Evolutionary conservation across 2,113 vertebrate species (phyloP), one percentile per base, ranked within the genome.

Genomic region (Papio anubis): DNA sequence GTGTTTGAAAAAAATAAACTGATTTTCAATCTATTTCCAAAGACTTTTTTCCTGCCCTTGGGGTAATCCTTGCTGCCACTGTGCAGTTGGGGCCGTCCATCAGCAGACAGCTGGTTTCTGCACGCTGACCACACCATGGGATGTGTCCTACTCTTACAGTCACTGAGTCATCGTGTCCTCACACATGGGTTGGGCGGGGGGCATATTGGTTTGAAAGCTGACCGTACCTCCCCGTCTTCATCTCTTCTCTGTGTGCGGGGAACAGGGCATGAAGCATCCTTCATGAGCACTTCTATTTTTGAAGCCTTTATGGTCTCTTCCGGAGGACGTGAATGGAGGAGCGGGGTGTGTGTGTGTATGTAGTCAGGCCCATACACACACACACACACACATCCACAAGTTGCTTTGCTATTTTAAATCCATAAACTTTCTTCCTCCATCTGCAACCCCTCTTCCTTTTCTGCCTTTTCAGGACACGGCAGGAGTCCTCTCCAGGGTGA

Each of bases 401-500:
- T 38, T 23, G 55, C 55, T 78, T 61, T 85, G 95, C 23, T 50
- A 4, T 55, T 66, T 91, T 35, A 45, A 90, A 61, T 94, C 76
- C 59, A 17, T 10, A 12, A 6, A 66, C 48, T 55, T 88, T 50
- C 80, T 93, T 68, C 38, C 75, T 85, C 93, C 5, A 7, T 88
- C 75, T 57, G 73, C 25, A 38, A 81, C 59, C 17, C 48, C 64
- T 89, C 79, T 86, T 94, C 73, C 93, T 66, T 40, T 10, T 1
- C 38, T 48, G 89, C 38, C 48, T 13, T 50, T 27, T 79, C 43
- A 25, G 95, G 80, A 72, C 84, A 25, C 3, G 1, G 43, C 20
- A 30, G 90, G 95, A 16, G 64, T 78, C 90, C 90, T 92, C 92
- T 97, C 90, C 88, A 50, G 92, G 87, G 88, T 64, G 52, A 90